These are phyloP conservation scores for Meteorus colon DNA, from an alignment of 2,888 invertebrate species.

Conservation along the genomic window DNA sequence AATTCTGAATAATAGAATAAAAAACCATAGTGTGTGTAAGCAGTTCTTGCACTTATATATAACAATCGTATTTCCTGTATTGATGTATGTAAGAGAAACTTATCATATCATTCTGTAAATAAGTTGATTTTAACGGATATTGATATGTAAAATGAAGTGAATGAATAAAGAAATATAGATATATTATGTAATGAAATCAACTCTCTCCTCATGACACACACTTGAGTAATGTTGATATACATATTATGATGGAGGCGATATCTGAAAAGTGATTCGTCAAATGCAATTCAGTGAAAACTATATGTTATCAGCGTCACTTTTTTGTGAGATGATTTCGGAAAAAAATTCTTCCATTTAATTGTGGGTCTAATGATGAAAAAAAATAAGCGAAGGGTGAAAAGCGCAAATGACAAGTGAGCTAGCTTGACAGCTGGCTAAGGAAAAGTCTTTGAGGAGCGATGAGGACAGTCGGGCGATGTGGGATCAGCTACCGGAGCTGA, in stretches of 20 bases:
- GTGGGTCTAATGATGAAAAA: constrained; percentile 2
- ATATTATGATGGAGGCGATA: constrained; percentile 46
- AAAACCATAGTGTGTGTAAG: neutral
- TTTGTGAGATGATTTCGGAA: neutral
- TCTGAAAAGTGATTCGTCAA: constrained; percentile 38
- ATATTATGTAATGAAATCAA: neutral
- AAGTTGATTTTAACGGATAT: constrained; percentile 10
- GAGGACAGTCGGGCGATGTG: constrained; percentile 68
- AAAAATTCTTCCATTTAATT: neutral
- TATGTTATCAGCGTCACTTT: constrained; percentile 48
- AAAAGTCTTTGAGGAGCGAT: constrained; percentile 51
- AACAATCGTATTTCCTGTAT: constrained; percentile 1
- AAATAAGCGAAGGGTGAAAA: constrained; percentile 34
- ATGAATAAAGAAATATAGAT: neutral
- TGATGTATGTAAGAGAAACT: neutral
- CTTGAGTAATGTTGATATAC: constrained; percentile 22
- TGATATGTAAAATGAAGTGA: neutral
- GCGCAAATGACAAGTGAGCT: constrained; percentile 42
- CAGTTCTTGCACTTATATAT: neutral
- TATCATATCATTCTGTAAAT: constrained; percentile 30
- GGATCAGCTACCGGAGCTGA: constrained; percentile 71
- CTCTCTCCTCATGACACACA: neutral
- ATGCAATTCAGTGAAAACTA: constrained; percentile 53
- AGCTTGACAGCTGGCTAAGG: constrained; percentile 75
- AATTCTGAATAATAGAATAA: neutral